Percentiles rank a stretch among this genome's conserved stretches.
These are phyloP conservation scores for Chaetodon auriga DNA, from an alignment of 2,113 vertebrate species.

Conservation along the genomic window DNA sequence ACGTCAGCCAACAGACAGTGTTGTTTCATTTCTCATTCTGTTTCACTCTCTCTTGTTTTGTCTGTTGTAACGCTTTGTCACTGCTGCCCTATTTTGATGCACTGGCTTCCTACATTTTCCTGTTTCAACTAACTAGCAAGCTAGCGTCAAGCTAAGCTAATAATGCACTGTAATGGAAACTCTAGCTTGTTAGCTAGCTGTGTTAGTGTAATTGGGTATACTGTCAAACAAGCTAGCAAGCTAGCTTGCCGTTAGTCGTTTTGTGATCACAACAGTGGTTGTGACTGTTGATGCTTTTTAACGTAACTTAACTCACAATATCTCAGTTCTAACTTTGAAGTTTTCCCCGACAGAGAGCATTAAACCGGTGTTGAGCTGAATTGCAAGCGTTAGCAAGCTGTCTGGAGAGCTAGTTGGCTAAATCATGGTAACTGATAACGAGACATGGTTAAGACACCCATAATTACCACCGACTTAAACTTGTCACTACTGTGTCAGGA, in stretches of 20 bases:
- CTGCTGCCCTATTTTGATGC: background rate
- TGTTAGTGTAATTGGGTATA: slow-evolving; percentile 24
- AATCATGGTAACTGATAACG: slow-evolving; percentile 11
- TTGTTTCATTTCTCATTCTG: background rate
- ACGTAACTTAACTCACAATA: background rate
- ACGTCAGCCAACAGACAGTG: background rate
- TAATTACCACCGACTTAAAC: background rate
- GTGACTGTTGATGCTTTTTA: background rate
- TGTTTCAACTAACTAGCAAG: slow-evolving; percentile 52
- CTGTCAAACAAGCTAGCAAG: slow-evolving; percentile 53
- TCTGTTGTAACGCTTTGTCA: background rate
- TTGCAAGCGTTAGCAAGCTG: slow-evolving; percentile 9
- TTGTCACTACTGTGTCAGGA: background rate
- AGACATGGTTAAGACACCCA: background rate
- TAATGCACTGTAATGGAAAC: slow-evolving; percentile 54
- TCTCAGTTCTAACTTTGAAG: rapidly evolving
- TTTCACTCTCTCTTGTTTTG: background rate
- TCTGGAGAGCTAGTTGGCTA: slow-evolving; percentile 7
- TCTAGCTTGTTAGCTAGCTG: slow-evolving; percentile 56
- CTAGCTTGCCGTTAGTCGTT: background rate
- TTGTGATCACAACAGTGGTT: background rate
- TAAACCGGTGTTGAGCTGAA: background rate
- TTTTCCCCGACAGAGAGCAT: background rate
- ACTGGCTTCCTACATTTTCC: slow-evolving; percentile 6
- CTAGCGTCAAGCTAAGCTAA: slow-evolving; percentile 77